Percentiles rank a stretch among this genome's conserved stretches.
Evolutionary conservation across 53 echinoderm and acorn worm genomes (phyloP).

Genomic region (Glandiceps talaboti): DNA sequence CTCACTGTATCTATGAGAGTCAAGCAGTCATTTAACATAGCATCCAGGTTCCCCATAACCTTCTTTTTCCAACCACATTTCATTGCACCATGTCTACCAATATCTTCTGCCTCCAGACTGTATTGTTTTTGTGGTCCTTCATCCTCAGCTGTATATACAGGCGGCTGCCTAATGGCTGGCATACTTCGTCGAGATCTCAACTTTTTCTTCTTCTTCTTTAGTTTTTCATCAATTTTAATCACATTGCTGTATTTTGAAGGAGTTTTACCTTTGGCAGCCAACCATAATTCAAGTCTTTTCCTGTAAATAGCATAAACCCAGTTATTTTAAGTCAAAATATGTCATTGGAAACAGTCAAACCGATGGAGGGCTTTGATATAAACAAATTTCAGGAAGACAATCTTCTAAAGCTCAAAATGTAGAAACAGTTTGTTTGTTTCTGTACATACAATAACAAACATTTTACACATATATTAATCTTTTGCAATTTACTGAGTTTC

Average conservation of each 20-base stretch:
- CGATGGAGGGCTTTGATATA: too few species aligned
- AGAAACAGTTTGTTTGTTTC: too few species aligned
- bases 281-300: constrained; percentile 51
- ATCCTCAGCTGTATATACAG: not conserved
- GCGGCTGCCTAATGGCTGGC: not conserved
- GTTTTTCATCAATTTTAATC: not conserved
- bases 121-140: not conserved
- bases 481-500: too few species aligned
- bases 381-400: too few species aligned
- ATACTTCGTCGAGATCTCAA: not conserved
- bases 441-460: too few species aligned
- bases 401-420: too few species aligned
- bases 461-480: too few species aligned
- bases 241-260: constrained; percentile 41
- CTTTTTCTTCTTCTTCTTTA: not conserved
- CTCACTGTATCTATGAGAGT: not conserved
- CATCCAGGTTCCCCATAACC: not conserved
- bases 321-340: too few species aligned
- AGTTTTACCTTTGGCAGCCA: constrained; percentile 63
- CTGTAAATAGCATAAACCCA: constrained; percentile 22
- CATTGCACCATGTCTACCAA: not conserved
- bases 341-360: too few species aligned
- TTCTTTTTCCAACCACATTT: not conserved
- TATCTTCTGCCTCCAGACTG: not conserved
- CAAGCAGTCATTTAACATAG: not conserved